Percentiles rank a stretch among this genome's conserved stretches.
These are phyloP conservation scores for Dicyrtoma fusca DNA, from an alignment of 2,888 invertebrate species.

Conservation along the genomic window DNA sequence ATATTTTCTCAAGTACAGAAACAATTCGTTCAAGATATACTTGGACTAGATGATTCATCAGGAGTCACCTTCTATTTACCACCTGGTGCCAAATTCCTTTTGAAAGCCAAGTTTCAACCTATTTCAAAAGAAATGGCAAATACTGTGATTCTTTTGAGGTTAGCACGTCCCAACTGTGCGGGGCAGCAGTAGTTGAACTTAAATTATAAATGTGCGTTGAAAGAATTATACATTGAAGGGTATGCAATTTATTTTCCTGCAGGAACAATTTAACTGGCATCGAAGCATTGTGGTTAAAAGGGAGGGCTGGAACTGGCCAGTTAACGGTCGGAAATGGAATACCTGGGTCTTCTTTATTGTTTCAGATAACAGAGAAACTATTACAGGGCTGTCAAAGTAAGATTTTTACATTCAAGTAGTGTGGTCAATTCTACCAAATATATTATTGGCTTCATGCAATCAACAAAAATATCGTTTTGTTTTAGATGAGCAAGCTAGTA, in stretches of 20 bases:
- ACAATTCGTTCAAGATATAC: conserved; percentile 48
- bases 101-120: conserved; percentile 52
- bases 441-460: conserved; percentile 9
- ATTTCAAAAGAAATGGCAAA: conserved; percentile 53
- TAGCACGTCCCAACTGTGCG: neutral
- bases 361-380: conserved; percentile 76
- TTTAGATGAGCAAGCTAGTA: conserved; percentile 59
- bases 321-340: conserved; percentile 87
- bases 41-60: conserved; percentile 59
- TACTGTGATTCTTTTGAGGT: conserved; percentile 48
- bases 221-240: no score
- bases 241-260: no score
- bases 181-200: no score
- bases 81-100: conserved; percentile 63
- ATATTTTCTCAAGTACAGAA: conserved; percentile 52
- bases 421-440: neutral
- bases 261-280: conserved; percentile 93
- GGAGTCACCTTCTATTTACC: conserved; percentile 66
- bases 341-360: conserved; percentile 75
- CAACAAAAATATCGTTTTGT: conserved; percentile 25
- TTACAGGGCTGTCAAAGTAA: conserved; percentile 67
- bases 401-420: conserved; percentile 49
- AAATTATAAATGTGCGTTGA: no score
- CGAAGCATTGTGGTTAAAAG: conserved; percentile 80
- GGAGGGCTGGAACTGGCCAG: conserved; percentile 81